Conservation (phyloP, 2,888 invertebrate genomes). For the Fissipunctia ypsillon region DNA sequence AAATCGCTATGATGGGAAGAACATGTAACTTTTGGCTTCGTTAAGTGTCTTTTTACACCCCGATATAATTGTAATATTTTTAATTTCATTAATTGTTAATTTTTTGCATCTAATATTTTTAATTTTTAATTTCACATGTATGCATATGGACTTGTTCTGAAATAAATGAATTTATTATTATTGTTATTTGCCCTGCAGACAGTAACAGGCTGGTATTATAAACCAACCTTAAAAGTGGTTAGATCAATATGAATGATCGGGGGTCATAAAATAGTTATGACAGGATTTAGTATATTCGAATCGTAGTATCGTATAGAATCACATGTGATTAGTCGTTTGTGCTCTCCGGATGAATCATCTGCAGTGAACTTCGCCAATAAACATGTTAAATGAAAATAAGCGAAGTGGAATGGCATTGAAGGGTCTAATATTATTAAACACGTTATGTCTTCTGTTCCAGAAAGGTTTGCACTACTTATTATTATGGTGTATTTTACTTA, state of each 20-base stretch:
- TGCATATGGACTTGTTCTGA: too few species aligned
- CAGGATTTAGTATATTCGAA: conserved; percentile 23
- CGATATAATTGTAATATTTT: too few species aligned
- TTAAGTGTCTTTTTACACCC: too few species aligned
- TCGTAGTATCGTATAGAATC: conserved; percentile 18
- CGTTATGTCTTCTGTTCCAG: not conserved
- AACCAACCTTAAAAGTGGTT: too few species aligned
- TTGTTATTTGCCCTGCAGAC: too few species aligned
- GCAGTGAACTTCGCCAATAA: conserved; percentile 29
- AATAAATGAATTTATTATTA: too few species aligned
- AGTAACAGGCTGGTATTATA: too few species aligned
- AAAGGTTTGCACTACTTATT: not conserved
- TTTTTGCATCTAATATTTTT: too few species aligned
- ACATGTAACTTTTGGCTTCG: too few species aligned
- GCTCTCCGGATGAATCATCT: conserved; percentile 50
- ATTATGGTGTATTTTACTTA: not conserved
- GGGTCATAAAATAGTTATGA: conserved; percentile 2
- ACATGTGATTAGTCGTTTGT: conserved; percentile 31
- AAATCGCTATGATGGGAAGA: too few species aligned
- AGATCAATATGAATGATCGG: conserved; percentile 28
- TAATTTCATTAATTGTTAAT: too few species aligned
- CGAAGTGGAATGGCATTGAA: conserved; percentile 25
- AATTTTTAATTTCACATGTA: too few species aligned
- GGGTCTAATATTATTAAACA: conserved; percentile 17
- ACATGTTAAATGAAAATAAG: conserved; percentile 32